Base-by-base conservation (phyloP, 2,113 vertebrate genomes). In the Thermophis baileyi region DNA sequence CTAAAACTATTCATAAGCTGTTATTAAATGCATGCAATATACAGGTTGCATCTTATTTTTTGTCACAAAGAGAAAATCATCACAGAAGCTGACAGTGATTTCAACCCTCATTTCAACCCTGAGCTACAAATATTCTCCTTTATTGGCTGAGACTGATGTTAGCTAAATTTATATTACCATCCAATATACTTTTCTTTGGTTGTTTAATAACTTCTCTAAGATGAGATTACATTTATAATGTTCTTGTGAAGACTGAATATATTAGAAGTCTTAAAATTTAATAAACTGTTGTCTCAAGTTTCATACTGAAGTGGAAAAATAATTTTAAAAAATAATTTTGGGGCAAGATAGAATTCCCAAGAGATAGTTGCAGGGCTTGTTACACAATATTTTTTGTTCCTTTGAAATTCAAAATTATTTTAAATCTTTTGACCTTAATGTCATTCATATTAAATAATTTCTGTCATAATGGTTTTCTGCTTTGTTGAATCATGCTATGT, bases 201-300 rank as follows among this genome's bases (percentile, higher is more conserved):
- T 49, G 3, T 0, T 89, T 95, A 91, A 89, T 93, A 90, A 86
- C 50, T 90, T 3, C n/a, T 93, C 95, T 8, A 2, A 0, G 2
- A 25, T 91, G 89, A 93, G 27, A 63, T 93, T n/a, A 93, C 1
- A 1, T 40, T 50, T 94, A 87, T 87, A 88, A 85, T 60, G 91
- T 92, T 89, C 9, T 27, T 92, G 69, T 89, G 30, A 35, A 92
- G 22, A 89, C 1, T 44, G n/a, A 93, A 3, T 6, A 91, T 63
- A 92, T 89, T 89, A 91, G 44, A 96, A 47, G 60, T 16, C 0
- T 86, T 94, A 93, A 4, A 63, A 92, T 63, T 18, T 60, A 92
- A 89, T 85, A 88, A 0, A 81, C 63, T 4, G 27, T 25, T 90
- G 90, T 22, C 81, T 94, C 91, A 92, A 22, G 0, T 12, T 89